Conservation (phyloP, 2,797 vertebrate genomes). For the Notamacropus eugenii region DNA sequence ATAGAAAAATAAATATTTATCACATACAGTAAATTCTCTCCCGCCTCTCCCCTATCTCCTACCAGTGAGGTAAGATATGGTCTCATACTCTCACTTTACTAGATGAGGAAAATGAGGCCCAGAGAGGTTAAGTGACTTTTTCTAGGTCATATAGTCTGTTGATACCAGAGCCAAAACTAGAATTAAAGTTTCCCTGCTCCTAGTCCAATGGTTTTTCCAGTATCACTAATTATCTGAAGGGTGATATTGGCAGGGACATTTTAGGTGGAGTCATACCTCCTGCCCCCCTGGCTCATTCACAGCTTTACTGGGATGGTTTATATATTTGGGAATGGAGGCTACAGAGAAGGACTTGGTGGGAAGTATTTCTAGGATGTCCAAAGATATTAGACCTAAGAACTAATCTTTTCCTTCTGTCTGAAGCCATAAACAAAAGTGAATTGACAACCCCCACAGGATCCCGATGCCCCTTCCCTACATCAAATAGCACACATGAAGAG, state of each 20-base stretch:
- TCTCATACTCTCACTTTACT: background rate
- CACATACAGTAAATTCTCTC: background rate
- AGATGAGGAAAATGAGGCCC: constrained; percentile 14
- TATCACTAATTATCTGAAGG: background rate
- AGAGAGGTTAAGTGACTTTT: background rate
- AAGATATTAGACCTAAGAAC: background rate
- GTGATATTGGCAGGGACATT: background rate
- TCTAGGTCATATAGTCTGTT: background rate
- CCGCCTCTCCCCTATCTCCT: background rate
- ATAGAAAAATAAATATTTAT: background rate
- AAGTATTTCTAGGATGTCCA: background rate
- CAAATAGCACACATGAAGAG: background rate
- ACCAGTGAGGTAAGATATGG: background rate
- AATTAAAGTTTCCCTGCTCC: background rate
- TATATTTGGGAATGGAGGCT: background rate
- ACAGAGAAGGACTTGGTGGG: background rate
- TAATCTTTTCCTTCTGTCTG: background rate
- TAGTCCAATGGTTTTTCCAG: background rate
- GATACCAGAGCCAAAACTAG: background rate
- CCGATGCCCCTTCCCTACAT: background rate
- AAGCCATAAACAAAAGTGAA: background rate
- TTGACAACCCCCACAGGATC: background rate
- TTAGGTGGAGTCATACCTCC: background rate
- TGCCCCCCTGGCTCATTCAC: background rate
- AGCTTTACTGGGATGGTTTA: background rate